Base-by-base conservation (phyloP, 2,888 invertebrate genomes). In the Dysmachus trigonus region DNA sequence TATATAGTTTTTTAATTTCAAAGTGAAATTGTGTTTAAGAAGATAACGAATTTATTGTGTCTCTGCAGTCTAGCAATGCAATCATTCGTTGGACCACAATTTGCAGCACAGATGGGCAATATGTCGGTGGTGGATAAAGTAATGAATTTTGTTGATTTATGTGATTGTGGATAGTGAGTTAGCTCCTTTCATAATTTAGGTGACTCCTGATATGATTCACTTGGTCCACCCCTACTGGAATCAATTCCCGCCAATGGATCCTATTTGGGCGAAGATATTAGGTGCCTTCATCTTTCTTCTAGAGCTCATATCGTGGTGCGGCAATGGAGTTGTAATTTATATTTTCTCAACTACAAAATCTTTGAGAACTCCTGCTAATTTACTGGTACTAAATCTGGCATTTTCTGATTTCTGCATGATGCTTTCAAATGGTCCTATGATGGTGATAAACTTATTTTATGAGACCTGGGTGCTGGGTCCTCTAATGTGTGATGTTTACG, bases 91-190 rank as follows among this genome's bases (percentile, higher is more conserved):
- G 94, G 89, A 92, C 93, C 89, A 90, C 94, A 90, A 88, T 90
- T 90, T 87, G 89, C 91, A 53, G 89, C 91, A 86, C 71, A 71
- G 22, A 53, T 81, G 87, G 89, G 89, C 86, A 97, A 97, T 92
- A 94, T 95, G 90, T 96, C 97, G 87, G 96, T 97, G 88, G 96
- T 96, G 89, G 97, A 97, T 93, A 96, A 95, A 92, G 96, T 96
- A 88, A 74, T 7, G 8, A 62, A 62, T 62, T 62, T 22, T 22
- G 10, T 62, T 62, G 22, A 62, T 62, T 62, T 62, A 8, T 22
- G 62, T 62, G 62, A 22, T 27, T 22, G 3, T 62, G 62, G 62
- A 62, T 22, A 62, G 22, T 22, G 18, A 18, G 3, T 3, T 15
- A 1, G 2, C 0, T 2, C 10, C 10, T 13, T 41, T 41, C 38